These are phyloP conservation scores for Synanthedon tipuliformis DNA, from an alignment of 2,888 invertebrate species.

Conservation along the genomic window DNA sequence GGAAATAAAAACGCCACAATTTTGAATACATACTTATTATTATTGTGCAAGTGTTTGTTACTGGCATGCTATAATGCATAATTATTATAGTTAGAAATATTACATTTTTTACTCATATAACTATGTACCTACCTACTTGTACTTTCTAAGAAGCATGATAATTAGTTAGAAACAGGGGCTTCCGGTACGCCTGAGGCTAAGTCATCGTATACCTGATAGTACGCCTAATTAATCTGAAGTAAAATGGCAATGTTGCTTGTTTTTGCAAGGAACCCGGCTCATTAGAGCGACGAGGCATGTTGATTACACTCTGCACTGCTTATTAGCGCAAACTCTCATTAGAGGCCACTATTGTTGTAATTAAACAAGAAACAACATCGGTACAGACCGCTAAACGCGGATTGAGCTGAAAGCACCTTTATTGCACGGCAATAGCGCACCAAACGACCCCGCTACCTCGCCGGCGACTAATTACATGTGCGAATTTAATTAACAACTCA, in stretches of 20 bases:
- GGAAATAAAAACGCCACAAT: too few species aligned
- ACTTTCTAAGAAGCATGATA: conserved; percentile 37
- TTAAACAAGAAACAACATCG: conserved; percentile 62
- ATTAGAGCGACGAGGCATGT: conserved; percentile 67
- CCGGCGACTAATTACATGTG: conserved; percentile 41
- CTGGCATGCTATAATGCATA: too few species aligned
- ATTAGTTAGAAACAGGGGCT: conserved; percentile 35
- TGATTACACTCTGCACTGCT: conserved; percentile 69
- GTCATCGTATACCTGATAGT: conserved; percentile 34
- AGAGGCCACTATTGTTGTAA: conserved; percentile 69
- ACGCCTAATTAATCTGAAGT: conserved; percentile 65
- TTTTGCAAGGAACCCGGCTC: conserved; percentile 67
- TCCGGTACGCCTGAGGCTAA: conserved; percentile 25
- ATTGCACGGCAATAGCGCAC: conserved; percentile 23
- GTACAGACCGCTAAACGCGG: conserved; percentile 27
- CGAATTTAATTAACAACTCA: conserved; percentile 68
- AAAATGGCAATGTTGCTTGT: conserved; percentile 61
- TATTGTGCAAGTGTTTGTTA: too few species aligned
- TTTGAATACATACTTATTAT: too few species aligned
- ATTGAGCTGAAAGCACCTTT: conserved; percentile 33
- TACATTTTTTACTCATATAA: too few species aligned
- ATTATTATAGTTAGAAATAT: too few species aligned
- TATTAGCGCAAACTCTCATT: conserved; percentile 70
- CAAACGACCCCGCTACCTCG: conserved; percentile 4
- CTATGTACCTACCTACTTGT: conserved; percentile 3